Evolutionary conservation across 2,888 invertebrate genomes (phyloP).

Genomic region (Argynnis bischoffii): DNA sequence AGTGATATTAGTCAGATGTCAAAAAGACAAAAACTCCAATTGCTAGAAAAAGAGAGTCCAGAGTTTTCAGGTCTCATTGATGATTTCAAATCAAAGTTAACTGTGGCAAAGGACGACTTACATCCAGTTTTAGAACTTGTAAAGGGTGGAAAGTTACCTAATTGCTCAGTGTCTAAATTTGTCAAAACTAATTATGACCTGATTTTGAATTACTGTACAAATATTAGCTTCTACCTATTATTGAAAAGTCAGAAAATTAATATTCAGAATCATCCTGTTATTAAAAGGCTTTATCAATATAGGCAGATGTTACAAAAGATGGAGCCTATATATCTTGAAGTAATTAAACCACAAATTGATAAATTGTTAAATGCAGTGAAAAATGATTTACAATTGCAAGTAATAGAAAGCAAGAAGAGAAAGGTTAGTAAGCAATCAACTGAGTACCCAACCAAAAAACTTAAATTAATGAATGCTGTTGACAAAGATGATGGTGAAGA

Average conservation of each 20-base stretch:
- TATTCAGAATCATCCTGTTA: constrained; percentile 93
- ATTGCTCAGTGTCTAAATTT: constrained; percentile 86
- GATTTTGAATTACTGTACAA: constrained; percentile 91
- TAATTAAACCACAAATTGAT: constrained; percentile 86
- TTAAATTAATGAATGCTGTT: constrained; percentile 67
- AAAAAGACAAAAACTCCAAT: constrained; percentile 87
- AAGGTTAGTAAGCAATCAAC: constrained; percentile 52
- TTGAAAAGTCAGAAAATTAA: constrained; percentile 89
- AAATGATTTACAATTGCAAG: constrained; percentile 64
- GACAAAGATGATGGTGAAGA: constrained; percentile 73
- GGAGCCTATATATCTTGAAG: constrained; percentile 85
- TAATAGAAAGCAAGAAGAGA: constrained; percentile 58
- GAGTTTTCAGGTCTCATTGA: constrained; percentile 90
- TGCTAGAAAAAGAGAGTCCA: constrained; percentile 93
- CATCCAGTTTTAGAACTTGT: constrained; percentile 86
- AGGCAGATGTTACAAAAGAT: constrained; percentile 89
- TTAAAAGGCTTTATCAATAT: constrained; percentile 91
- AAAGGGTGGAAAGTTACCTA: constrained; percentile 83
- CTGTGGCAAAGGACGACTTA: constrained; percentile 85
- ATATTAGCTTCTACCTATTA: constrained; percentile 92
- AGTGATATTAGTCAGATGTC: constrained; percentile 89
- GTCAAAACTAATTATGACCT: constrained; percentile 86
- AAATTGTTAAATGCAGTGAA: constrained; percentile 81
- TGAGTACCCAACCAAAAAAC: constrained; percentile 62
- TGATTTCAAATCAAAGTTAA: constrained; percentile 89